A percentile compares a stretch with the other conserved stretches of the same genome.
phyloP scores from a whole-genome alignment of 2,113 vertebrate species.

The Agelaius tricolor region DNA sequence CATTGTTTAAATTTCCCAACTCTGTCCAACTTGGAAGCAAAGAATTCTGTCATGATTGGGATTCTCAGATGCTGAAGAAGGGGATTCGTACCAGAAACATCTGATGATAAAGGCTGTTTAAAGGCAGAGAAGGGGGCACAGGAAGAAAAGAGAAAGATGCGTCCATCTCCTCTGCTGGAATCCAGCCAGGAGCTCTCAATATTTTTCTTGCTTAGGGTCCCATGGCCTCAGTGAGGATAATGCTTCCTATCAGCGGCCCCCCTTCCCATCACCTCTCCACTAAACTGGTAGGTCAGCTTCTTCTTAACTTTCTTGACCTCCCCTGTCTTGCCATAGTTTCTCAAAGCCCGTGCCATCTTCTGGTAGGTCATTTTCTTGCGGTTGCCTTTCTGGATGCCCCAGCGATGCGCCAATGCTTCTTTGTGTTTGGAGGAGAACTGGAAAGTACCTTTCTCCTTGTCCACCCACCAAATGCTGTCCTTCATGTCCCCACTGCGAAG shows the following conservation, averaged over 20 bases:
- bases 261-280: slow-evolving; percentile 93
- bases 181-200: slow-evolving; percentile 56
- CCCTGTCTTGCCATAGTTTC: slow-evolving; percentile 98
- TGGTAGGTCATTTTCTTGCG: slow-evolving; percentile 99
- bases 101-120: slow-evolving; percentile 46
- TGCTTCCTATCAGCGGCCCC: slow-evolving; percentile 83
- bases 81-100: slow-evolving; percentile 73
- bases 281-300: slow-evolving; percentile 99
- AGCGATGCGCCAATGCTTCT: slow-evolving; percentile 92
- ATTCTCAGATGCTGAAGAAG: slow-evolving; percentile 69
- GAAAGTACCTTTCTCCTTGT: slow-evolving; percentile 97
- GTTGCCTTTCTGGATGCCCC: slow-evolving; percentile 98
- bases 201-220: slow-evolving; percentile 52
- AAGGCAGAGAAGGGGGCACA: slow-evolving; percentile 47
- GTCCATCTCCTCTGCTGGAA: slow-evolving; percentile 51
- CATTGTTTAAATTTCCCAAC: slow-evolving; percentile 53
- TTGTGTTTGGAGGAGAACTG: slow-evolving; percentile 99
- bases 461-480: slow-evolving; percentile 99
- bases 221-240: slow-evolving; percentile 77
- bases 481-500: slow-evolving; percentile 96
- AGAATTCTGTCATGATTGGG: slow-evolving; percentile 60
- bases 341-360: slow-evolving; percentile 97
- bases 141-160: slow-evolving; percentile 60
- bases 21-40: slow-evolving; percentile 63
- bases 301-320: slow-evolving; percentile 99